Evolutionary conservation across 1,140 invertebrate species (phyloP), one percentile per base, ranked within the genome.

Genomic region (Brevipalpus yothersi): DNA sequence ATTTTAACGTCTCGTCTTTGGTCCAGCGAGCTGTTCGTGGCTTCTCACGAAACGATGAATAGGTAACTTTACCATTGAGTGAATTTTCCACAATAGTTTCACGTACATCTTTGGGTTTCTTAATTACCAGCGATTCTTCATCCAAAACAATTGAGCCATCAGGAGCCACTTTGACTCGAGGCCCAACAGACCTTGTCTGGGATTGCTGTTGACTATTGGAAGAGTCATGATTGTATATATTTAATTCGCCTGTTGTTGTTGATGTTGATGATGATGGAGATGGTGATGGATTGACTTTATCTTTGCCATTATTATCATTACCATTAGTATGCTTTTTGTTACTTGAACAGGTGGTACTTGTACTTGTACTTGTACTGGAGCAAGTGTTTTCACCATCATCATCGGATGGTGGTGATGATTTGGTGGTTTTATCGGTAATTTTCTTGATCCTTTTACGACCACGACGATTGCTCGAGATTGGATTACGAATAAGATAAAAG

Each of bases 111-210:
- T 58, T 56, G 10, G 21, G 45, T 21, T 45, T 39, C 56, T 61
- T 58, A 31, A 63, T 59, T 9, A 63, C 59, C 39, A 60, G 41
- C 41, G 60, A 63, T 60, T 47, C 62, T 66, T 89, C 83, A 68
- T 92, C 87, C 3, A 92, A 72, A 55, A 91, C 79, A 59, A 92
- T 78, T 68, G 86, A 78, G 4, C 87, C 88, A 69, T 90, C 81
- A 0, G 83, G 80, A 21, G 85, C 86, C 17, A 93, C 78, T 75
- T 87, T 91, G 1, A 92, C 80, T 69, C 86, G 82, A 1, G 87
- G 88, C 1, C 80, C 85, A 10, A 82, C 79, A 61, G 79, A 68
- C 59, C 76, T 72, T 64, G 70, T 64, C 19, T 53, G 2, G 31
- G 5, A 31, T 31, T 31, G 31, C 5, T 31, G 31, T 5, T 31